Base-by-base conservation (phyloP, 2,113 vertebrate genomes). In the Paramisgurnus dabryanus region DNA sequence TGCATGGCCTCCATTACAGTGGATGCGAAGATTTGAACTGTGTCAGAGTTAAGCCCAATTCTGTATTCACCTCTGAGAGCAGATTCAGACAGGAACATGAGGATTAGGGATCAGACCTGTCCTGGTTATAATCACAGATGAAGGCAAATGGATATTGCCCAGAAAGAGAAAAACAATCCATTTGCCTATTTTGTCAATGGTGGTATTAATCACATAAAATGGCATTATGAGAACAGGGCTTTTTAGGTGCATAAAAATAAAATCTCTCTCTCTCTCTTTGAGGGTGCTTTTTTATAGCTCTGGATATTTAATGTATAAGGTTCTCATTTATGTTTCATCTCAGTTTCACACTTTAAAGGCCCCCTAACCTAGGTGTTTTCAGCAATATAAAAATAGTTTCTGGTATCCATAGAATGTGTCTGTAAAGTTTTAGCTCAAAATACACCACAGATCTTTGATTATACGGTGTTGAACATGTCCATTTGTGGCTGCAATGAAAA, bases 101-200 rank as follows among this genome's bases (percentile, higher is more conserved):
- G 87, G 88, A 86, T 90, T 89, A 88, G 81, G 22, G 78, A 60
- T 77, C 34, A 49, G 80, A 75, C 65, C 27, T 85, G 83, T 80
- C 83, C 86, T 75, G 47, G 66, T 83, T 88, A 82, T 88, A 84
- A 80, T 76, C 76, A 82, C 87, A 83, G 81, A 85, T 86, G 85
- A 90, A 91, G 86, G 81, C 87, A 91, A 85, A 90, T 89, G 87
- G 85, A 90, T 87, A 89, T 86, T 84, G 83, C 75, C 85, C 79
- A 75, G 79, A 76, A 68, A 85, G 68, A 39, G 65, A 27, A 61
- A 49, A 67, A 72, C 83, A 85, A 88, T 87, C 82, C 76, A 76
- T 89, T 89, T 87, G 87, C 89, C 86, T 86, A 80, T 83, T 87
- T 67, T 86, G 85, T 89, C 88, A 88, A 87, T 88, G 89, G 86